Base-by-base conservation (phyloP, 1,140 invertebrate genomes). In the Ericerus pela region DNA sequence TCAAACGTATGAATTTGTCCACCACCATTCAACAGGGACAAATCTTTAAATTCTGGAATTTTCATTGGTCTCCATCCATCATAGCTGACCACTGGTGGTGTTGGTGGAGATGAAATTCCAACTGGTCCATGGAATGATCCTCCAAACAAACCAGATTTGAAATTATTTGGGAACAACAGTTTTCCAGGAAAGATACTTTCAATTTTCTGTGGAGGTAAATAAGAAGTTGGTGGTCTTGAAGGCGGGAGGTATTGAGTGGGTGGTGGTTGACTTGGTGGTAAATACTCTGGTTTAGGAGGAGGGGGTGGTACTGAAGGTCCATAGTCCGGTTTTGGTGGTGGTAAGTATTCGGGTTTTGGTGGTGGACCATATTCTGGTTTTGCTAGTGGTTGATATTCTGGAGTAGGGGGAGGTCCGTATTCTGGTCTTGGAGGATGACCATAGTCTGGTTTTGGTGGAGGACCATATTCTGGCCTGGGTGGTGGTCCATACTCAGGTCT, bases 71-170 rank as follows among this genome's bases (percentile, higher is more conserved):
- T 24, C 51, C 55, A 51, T 37, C 85, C 85, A 59, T 88, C 85
- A 62, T 86, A 88, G 55, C 81, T 75, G 6, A 84, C 82, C 63
- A 82, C 79, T 2, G 81, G 80, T 10, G 80, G 80, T 8, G 81
- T 82, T 14, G 81, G 80, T 26, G 80, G 80, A 2, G 80, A 79
- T 59, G 77, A 77, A n/a, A 79, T 77, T 27, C 80, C 79, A 24
- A 76, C 27, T 68, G 65, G 53, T 52, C 58, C 58, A 8, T 41
- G 5, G 41, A 61, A 2, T 69, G 63, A 5, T 70, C n/a, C 26
- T 47, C 41, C 41, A 47, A 47, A 24, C 20, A 47, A 20, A 16
- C 20, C 16, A 24, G 8, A 24, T 22, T 24, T 47, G 10, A 47
- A 47, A 22, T 47, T 47, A 4, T 47, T 47, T 8, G 22, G 26